Percentiles rank a stretch among this genome's conserved stretches.
Evolutionary conservation across 2,797 vertebrate genomes (phyloP).

Genomic region (Anabacerthia variegaticeps): DNA sequence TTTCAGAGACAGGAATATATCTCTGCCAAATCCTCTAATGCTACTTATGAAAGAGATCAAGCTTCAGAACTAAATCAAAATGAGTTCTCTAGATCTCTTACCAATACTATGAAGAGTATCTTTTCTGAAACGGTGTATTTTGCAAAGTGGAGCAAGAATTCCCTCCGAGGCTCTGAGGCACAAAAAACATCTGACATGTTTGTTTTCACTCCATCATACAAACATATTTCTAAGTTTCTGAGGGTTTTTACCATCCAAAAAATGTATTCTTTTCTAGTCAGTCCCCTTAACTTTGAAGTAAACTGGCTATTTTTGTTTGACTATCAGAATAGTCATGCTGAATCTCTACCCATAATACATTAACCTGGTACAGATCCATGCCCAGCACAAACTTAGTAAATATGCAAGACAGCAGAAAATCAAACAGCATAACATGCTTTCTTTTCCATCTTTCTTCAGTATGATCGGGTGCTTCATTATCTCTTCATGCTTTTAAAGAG

Average conservation of each 20-base stretch:
- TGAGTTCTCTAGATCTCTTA: neutral
- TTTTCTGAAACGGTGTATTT: neutral
- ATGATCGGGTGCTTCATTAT: neutral
- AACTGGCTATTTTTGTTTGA: neutral
- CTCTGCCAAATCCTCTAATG: neutral
- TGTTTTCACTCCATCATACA: neutral
- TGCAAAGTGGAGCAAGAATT: neutral
- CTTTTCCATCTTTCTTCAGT: neutral
- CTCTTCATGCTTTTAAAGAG: neutral
- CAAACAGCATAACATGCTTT: neutral
- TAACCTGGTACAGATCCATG: fast-evolving
- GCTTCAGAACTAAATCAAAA: neutral
- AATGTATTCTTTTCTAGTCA: neutral
- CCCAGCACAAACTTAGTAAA: neutral
- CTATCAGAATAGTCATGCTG: neutral
- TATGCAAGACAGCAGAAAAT: neutral
- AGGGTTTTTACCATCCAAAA: neutral
- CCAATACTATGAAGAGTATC: neutral
- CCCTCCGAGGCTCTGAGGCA: neutral
- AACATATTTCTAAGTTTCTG: neutral
- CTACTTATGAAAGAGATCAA: neutral
- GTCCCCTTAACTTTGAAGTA: neutral
- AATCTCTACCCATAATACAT: neutral
- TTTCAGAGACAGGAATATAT: neutral
- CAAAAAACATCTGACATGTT: neutral